Percentiles rank a stretch among this genome's conserved stretches.
phyloP scores from a whole-genome alignment of 1,140 invertebrate species.

The Hydropsyche tenuis region DNA sequence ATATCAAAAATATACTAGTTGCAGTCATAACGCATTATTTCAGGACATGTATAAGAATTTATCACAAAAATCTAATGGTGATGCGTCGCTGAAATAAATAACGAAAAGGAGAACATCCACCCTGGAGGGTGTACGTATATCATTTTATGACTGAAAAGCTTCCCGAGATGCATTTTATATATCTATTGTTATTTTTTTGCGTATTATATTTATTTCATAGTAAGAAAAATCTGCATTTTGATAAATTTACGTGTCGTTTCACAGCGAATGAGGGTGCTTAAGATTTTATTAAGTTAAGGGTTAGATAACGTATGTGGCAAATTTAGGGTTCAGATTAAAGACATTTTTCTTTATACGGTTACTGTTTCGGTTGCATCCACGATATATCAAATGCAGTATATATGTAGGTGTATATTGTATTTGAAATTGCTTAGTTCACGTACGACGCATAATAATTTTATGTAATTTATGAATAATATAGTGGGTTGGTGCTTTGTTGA shows the following conservation, averaged over 20 bases:
- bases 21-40: constrained; percentile 11
- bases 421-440: too few relatives aligned
- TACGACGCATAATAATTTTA: too few relatives aligned
- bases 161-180: background rate
- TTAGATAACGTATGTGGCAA: constrained; percentile 36
- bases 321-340: constrained; percentile 34
- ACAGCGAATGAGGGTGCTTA: constrained; percentile 23
- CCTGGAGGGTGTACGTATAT: background rate
- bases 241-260: constrained; percentile 29
- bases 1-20: background rate
- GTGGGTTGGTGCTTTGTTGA: too few relatives aligned
- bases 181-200: background rate
- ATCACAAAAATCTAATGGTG: background rate
- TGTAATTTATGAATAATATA: too few relatives aligned
- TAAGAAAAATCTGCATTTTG: background rate
- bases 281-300: constrained; percentile 35
- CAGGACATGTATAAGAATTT: background rate
- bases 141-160: background rate
- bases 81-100: constrained; percentile 13
- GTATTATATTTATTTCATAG: background rate
- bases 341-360: constrained; percentile 32
- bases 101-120: background rate
- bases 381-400: too few relatives aligned
- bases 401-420: too few relatives aligned
- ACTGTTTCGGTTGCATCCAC: background rate